phyloP scores from a whole-genome alignment of 2,797 vertebrate genomes.

The Lacerta viridis region DNA sequence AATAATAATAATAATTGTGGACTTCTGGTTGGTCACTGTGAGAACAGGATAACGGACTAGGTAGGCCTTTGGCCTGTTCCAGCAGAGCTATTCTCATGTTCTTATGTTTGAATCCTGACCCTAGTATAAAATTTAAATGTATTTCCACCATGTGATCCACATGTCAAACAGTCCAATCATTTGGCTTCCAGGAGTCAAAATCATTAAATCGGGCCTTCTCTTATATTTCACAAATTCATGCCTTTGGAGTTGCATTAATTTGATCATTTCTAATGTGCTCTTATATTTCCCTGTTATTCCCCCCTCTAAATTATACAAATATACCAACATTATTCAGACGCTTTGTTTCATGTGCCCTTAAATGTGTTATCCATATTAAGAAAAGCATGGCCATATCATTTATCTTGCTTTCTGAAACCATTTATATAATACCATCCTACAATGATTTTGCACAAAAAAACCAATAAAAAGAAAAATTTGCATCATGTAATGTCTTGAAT shows the following conservation, averaged over 20 bases:
- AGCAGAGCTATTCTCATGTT: too few relatives aligned
- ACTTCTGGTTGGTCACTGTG: too few relatives aligned
- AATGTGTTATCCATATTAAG: constrained; percentile 47
- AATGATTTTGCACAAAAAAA: neutral
- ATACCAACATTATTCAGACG: constrained; percentile 53
- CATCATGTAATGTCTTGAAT: neutral
- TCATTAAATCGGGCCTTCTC: too few relatives aligned
- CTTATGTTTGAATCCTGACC: too few relatives aligned
- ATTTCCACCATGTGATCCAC: neutral
- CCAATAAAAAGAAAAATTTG: neutral
- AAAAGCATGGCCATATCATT: constrained; percentile 23
- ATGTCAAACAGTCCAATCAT: neutral
- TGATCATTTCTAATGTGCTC: neutral
- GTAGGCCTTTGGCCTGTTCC: too few relatives aligned
- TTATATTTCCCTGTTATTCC: constrained; percentile 36
- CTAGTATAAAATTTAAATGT: too few relatives aligned
- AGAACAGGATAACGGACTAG: too few relatives aligned
- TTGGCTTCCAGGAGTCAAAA: neutral
- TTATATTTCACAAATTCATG: neutral
- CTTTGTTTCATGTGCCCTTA: constrained; percentile 61
- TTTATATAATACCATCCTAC: constrained; percentile 12
- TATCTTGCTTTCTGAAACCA: constrained; percentile 53
- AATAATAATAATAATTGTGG: too few relatives aligned
- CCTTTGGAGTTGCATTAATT: neutral
- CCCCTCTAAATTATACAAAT: constrained; percentile 44